phyloP scores from a whole-genome alignment of 2,113 vertebrate genomes.

The Loxodonta africana region DNA sequence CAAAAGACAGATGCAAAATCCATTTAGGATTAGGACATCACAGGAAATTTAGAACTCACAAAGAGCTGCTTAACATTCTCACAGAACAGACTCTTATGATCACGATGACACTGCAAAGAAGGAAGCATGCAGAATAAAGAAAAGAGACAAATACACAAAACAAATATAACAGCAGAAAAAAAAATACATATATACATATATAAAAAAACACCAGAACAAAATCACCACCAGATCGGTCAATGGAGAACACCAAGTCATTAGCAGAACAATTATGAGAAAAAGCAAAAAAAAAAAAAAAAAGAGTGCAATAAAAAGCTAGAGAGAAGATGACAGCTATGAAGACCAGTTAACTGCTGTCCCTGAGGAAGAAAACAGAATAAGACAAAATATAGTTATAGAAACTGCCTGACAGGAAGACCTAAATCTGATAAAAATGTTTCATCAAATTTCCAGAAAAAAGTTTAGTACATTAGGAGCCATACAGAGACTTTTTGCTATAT shows the following conservation, averaged over 20 bases:
- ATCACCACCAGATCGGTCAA: not conserved
- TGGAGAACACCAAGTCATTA: not conserved
- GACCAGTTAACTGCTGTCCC: not conserved
- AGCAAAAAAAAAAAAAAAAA: conserved; percentile 4
- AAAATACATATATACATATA: too few species aligned
- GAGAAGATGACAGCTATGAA: not conserved
- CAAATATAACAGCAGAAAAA: not conserved
- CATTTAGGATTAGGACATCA: not conserved
- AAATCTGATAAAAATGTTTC: conserved; percentile 50
- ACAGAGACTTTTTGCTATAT: not conserved
- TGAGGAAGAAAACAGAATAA: not conserved
- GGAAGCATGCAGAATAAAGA: not conserved
- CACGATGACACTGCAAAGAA: conserved; percentile 29
- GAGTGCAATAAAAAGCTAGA: not conserved
- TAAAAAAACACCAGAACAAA: not conserved
- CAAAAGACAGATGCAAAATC: not conserved
- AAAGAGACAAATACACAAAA: not conserved
- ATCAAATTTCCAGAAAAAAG: conserved; percentile 11
- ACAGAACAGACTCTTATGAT: not conserved
- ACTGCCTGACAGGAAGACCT: conserved; percentile 13
- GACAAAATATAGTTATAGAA: not conserved
- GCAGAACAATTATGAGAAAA: not conserved
- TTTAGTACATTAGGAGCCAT: not conserved
- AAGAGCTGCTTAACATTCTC: not conserved
- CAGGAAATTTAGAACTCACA: not conserved